Evolutionary conservation across 2,888 invertebrate species (phyloP).

Genomic region (Epirrhoe tristata): DNA sequence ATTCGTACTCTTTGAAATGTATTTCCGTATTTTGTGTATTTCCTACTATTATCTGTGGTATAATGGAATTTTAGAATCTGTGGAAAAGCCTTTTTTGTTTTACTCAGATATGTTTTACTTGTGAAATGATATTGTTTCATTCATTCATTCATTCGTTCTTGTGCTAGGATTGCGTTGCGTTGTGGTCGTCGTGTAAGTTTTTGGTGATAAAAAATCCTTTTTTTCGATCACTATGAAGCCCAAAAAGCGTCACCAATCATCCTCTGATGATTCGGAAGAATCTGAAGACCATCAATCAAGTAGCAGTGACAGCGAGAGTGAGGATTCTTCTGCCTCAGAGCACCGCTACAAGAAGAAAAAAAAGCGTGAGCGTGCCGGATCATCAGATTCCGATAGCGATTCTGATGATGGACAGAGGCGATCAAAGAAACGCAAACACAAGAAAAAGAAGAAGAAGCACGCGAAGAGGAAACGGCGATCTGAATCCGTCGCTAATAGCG

Average conservation of each 20-base stretch:
- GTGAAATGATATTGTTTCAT: background rate
- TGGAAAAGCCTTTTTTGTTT: too few relatives aligned
- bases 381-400: conserved; percentile 75
- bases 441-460: conserved; percentile 83
- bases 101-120: too few relatives aligned
- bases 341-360: conserved; percentile 78
- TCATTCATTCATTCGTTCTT: too few relatives aligned
- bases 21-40: too few relatives aligned
- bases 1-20: too few relatives aligned
- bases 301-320: conserved; percentile 76
- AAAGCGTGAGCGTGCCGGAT: conserved; percentile 67
- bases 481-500: conserved; percentile 62
- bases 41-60: too few relatives aligned
- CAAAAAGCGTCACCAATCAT: conserved; percentile 74
- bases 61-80: too few relatives aligned
- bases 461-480: conserved; percentile 75
- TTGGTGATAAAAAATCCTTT: background rate
- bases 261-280: conserved; percentile 76
- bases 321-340: conserved; percentile 70
- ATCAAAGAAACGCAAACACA: conserved; percentile 79
- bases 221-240: conserved; percentile 65
- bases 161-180: background rate
- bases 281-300: conserved; percentile 72
- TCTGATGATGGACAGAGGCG: conserved; percentile 70
- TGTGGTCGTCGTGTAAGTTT: background rate